Evolutionary conservation across 64 coral and sea anemone species (phyloP), one percentile per base, ranked within the genome.

Genomic region (Montipora efflorescens): DNA sequence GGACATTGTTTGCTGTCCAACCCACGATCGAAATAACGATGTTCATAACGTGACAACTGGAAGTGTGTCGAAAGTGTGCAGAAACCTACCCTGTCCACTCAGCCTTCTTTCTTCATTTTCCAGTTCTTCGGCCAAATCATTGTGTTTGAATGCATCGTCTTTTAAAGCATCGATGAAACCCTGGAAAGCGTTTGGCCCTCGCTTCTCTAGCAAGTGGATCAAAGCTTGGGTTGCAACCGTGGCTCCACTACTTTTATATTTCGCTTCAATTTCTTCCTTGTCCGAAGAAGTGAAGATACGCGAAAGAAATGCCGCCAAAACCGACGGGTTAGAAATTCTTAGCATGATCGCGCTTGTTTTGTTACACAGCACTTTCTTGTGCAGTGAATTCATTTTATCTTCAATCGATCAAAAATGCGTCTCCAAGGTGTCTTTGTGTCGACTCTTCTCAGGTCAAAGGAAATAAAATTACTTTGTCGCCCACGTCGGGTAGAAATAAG

Each of bases 401-500:
- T 71, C 68, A 71, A 5, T 21, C 19, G 21, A 71, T 15, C 10
- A 4, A 23, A 23, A 67, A 67, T 67, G 10, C 5, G 14, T 14
- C 9, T 11, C 5, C 5, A n/a, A 78, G 47, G 16, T 49, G 13
- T 78, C 45, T 78, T 16, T 7, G 80, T 64, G 3, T 22, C 59
- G 4, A 46, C 80, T 82, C 45, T 64, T 50, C 11, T 64, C 44
- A 69, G 47, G 46, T 86, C 45, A 49, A 43, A 49, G 14, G 50
- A 86, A 67, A 13, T 71, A 72, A 51, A 19, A 72, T 36, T 64
- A 51, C 18, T 11, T 71, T 23, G 2, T 67, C 18, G 44, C 82
- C 82, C 82, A 86, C 64, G 62, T 64, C 46, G 21, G 66, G 66
- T 72, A 86, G 64, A 71, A 86, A 86, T 70, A 86, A 14, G 13